Evolutionary conservation across 1,140 invertebrate genomes (phyloP).

Genomic region (Drosophila pseudoobscura): DNA sequence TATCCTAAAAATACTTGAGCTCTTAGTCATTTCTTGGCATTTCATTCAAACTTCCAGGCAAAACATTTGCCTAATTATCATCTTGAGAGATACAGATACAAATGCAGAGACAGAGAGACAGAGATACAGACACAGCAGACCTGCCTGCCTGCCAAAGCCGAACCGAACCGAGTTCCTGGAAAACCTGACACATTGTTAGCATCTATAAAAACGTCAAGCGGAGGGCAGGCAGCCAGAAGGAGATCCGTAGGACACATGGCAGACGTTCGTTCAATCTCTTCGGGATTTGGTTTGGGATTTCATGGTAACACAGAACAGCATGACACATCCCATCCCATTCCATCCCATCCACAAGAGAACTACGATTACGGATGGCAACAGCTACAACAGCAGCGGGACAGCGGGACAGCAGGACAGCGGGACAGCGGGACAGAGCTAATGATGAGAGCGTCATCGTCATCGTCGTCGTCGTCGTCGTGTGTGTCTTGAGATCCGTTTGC

Average conservation of each 20-base stretch:
- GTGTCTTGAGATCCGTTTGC: slow-evolving; percentile 34
- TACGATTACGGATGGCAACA: slow-evolving; percentile 15
- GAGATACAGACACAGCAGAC: neutral
- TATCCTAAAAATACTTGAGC: slow-evolving; percentile 33
- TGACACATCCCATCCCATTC: slow-evolving; percentile 43
- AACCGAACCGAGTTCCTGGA: slow-evolving; percentile 59
- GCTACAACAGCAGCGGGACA: slow-evolving; percentile 13
- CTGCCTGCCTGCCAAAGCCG: slow-evolving; percentile 1
- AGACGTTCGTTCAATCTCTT: slow-evolving; percentile 50
- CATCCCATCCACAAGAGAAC: slow-evolving; percentile 7
- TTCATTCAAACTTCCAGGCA: slow-evolving; percentile 39
- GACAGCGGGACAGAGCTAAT: slow-evolving; percentile 14
- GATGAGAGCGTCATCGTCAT: slow-evolving; percentile 24
- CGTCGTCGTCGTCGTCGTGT: slow-evolving; percentile 27
- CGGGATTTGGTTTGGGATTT: slow-evolving; percentile 45
- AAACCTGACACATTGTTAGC: slow-evolving; percentile 76
- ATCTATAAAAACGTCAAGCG: slow-evolving; percentile 73
- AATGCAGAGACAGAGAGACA: neutral
- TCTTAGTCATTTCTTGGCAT: slow-evolving; percentile 31
- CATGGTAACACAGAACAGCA: slow-evolving; percentile 55
- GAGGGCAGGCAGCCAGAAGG: neutral
- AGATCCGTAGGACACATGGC: slow-evolving; percentile 57
- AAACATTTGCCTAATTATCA: slow-evolving; percentile 51
- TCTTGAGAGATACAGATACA: slow-evolving; percentile 23
- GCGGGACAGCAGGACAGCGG: neutral